Evolutionary conservation across 2,113 vertebrate species (phyloP).

Genomic region (Oplegnathus fasciatus): DNA sequence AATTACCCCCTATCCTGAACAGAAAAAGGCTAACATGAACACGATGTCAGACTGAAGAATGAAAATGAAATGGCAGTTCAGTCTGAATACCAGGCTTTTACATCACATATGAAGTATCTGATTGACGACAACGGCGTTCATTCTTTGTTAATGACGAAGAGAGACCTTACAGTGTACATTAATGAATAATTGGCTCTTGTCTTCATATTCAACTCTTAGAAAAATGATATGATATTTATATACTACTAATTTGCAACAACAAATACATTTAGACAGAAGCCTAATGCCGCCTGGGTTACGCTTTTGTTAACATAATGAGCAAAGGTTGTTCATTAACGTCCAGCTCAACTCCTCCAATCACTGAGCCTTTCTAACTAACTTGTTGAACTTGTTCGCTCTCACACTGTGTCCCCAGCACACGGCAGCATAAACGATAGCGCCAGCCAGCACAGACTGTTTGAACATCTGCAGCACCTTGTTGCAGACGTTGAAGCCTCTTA

Average conservation of each 20-base stretch:
- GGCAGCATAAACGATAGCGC: too few species aligned
- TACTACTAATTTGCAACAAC: background rate
- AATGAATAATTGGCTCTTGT: background rate
- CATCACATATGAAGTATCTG: background rate
- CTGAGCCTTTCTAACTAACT: too few species aligned
- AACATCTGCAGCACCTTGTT: too few species aligned
- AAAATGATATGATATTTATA: background rate
- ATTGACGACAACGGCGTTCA: background rate
- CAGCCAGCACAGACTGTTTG: too few species aligned
- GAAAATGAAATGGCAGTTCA: background rate
- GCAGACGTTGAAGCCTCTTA: too few species aligned
- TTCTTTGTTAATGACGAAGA: background rate
- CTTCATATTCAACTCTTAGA: background rate
- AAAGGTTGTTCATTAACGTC: background rate
- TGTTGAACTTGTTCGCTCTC: too few species aligned
- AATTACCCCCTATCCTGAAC: too few species aligned
- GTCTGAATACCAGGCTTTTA: background rate
- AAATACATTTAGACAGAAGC: background rate
- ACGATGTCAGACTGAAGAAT: background rate
- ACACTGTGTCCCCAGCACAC: too few species aligned
- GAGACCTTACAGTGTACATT: background rate
- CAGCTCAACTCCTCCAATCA: too few species aligned
- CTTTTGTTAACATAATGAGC: too few species aligned
- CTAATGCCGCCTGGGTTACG: background rate
- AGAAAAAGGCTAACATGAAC: background rate